Evolutionary conservation across 2,888 invertebrate genomes (phyloP), one percentile per base, ranked within the genome.

Genomic region (Chrysomela aeneicollis): DNA sequence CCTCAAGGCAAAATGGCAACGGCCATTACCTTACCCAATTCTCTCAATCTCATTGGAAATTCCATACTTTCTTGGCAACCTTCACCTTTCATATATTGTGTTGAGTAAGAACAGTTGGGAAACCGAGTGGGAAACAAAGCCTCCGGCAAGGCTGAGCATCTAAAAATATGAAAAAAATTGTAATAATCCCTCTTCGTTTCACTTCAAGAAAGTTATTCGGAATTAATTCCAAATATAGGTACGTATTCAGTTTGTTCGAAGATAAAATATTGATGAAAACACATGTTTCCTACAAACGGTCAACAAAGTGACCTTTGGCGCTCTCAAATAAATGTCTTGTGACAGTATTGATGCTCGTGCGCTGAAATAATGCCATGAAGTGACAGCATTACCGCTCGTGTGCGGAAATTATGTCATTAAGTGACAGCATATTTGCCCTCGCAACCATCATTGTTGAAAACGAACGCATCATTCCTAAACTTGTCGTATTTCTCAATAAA

Each of bases 61-160:
- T 51, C 57, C 49, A 57, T 63, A 68, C 64, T 68, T 68, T 68
- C 64, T 58, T 61, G 35, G 15, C 60, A 64, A 58, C 68, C 64
- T 68, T 65, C 64, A 68, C 64, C 68, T 65, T 54, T 68, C 64
- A 63, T 15, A 35, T 64, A 62, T 63, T 22, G 21, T 59, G 46
- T 63, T 66, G 52, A 63, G 58, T 57, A 49, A 63, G 63, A 63
- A 59, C 47, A 32, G 52, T 63, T 51, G 19, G 46, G n/a, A 15
- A 17, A 35, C n/a, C 9, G 17, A n/a, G 18, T 51, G 19, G 46
- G n/a, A 15, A 17, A 35, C n/a, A 17, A 32, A n/a, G 18, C 37
- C 53, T 54, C 21, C n/a, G 18, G 53, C 55, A 21, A 22, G 42
- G 42, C 12, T 42, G 42, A 15, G 3, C 26, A 26, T 26, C 6